These are phyloP conservation scores for Tenthredo mesomela DNA, from an alignment of 2,888 invertebrate genomes.

Conservation along the genomic window DNA sequence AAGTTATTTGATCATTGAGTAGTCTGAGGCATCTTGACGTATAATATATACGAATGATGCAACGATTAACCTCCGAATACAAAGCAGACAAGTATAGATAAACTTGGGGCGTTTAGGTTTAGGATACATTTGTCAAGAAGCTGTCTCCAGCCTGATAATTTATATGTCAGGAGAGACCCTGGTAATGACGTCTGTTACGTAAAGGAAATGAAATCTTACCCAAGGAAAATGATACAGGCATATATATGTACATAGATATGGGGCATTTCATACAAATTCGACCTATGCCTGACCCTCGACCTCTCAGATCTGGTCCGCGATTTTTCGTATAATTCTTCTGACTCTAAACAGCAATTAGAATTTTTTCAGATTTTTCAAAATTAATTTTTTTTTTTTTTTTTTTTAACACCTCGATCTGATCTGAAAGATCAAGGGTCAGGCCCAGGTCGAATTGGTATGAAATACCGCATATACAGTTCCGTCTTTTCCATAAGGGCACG, in stretches of 20 bases:
- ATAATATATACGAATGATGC: not conserved
- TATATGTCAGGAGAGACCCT: not conserved
- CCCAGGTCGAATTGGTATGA: too few relatives aligned
- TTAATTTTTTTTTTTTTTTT: too few relatives aligned
- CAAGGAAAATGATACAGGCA: not conserved
- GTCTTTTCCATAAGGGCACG: too few relatives aligned
- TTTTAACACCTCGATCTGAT: too few relatives aligned
- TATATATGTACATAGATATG: not conserved
- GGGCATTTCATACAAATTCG: too few relatives aligned
- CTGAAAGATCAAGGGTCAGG: too few relatives aligned
- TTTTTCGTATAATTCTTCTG: too few relatives aligned
- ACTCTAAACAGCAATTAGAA: too few relatives aligned
- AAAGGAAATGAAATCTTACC: constrained; percentile 54
- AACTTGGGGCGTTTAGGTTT: constrained; percentile 3
- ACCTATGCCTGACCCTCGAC: too few relatives aligned
- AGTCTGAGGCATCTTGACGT: not conserved
- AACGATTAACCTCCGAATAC: not conserved
- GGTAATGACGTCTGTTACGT: constrained; percentile 45
- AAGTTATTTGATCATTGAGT: not conserved
- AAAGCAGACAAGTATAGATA: not conserved
- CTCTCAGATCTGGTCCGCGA: too few relatives aligned
- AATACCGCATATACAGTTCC: too few relatives aligned
- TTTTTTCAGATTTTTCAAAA: too few relatives aligned
- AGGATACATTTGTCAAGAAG: constrained; percentile 21
- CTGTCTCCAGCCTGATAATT: constrained; percentile 4